phyloP scores from a whole-genome alignment of 2,113 vertebrate species.

The Aplodontia rufa region DNA sequence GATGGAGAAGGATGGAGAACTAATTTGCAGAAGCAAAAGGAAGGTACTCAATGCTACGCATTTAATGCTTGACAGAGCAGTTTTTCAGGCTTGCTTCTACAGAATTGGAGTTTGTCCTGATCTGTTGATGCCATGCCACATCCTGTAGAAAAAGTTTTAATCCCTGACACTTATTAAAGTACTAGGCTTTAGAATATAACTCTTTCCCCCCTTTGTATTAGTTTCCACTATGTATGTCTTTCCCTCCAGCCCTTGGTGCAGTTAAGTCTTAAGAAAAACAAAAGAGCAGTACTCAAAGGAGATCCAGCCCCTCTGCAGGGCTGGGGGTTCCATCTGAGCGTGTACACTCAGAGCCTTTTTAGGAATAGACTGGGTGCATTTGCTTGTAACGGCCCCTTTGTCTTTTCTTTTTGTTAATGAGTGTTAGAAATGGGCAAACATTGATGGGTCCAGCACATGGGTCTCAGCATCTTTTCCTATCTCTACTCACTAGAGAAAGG shows the following conservation, averaged over 20 bases:
- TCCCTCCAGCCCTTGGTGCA: no score
- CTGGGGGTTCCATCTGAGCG: fast-evolving
- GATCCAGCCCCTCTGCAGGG: no score
- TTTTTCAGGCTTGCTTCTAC: fast-evolving
- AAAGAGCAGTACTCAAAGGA: background rate
- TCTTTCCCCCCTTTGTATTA: background rate
- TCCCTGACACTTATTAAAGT: background rate
- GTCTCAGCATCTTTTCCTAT: background rate
- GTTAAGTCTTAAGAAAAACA: no score
- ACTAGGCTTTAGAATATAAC: background rate
- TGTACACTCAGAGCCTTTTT: background rate
- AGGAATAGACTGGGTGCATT: background rate
- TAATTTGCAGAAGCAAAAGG: background rate
- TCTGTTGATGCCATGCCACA: fast-evolving
- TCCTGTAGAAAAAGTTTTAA: background rate
- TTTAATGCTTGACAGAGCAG: background rate
- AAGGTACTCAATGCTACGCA: background rate
- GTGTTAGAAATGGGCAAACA: background rate
- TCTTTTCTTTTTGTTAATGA: background rate
- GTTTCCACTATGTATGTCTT: background rate
- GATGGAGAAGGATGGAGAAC: background rate
- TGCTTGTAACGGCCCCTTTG: background rate
- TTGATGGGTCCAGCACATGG: fast-evolving
- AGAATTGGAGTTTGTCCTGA: background rate
- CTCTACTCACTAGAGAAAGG: background rate